Percentiles rank a stretch among this genome's conserved stretches.
Conservation (phyloP, 2,888 invertebrate species). For the Cabera pusaria region DNA sequence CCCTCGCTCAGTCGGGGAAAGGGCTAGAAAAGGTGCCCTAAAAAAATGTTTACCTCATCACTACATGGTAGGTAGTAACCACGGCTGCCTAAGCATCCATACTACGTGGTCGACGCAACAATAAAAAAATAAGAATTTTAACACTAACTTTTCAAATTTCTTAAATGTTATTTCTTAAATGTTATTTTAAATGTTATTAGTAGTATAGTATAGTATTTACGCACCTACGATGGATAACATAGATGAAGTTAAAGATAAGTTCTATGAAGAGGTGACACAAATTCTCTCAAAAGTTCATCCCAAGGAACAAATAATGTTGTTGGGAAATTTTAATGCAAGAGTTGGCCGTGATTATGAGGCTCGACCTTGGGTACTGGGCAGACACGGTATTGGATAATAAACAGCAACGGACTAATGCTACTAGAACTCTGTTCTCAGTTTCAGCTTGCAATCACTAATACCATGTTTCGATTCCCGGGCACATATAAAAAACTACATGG, state of each 20-base stretch:
- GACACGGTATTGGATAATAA: conserved; percentile 37
- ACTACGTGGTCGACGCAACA: neutral
- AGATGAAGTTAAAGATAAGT: conserved; percentile 28
- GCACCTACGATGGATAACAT: conserved; percentile 30
- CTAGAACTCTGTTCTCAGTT: neutral
- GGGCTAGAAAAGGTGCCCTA: conserved; percentile 36
- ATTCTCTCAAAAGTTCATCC: neutral
- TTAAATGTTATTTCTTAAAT: conserved; percentile 36
- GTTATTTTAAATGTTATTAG: too few species aligned
- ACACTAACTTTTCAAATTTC: conserved; percentile 21
- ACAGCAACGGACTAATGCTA: conserved; percentile 28
- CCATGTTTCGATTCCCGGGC: conserved; percentile 1
- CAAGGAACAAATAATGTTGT: conserved; percentile 6
- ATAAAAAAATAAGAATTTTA: conserved; percentile 2
- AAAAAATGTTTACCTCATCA: conserved; percentile 12
- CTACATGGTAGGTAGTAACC: conserved; percentile 1
- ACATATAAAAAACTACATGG: conserved; percentile 1
- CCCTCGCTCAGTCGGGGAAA: conserved; percentile 29
- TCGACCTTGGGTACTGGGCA: conserved; percentile 29
- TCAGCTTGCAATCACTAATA: conserved; percentile 2
- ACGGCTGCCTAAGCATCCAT: conserved; percentile 1
- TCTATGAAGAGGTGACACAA: conserved; percentile 28
- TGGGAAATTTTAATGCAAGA: conserved; percentile 3
- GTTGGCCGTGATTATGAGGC: conserved; percentile 16
- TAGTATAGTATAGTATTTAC: conserved; percentile 36